These are phyloP conservation scores for Neogobius melanostomus DNA, from an alignment of 2,113 vertebrate species.

Conservation along the genomic window DNA sequence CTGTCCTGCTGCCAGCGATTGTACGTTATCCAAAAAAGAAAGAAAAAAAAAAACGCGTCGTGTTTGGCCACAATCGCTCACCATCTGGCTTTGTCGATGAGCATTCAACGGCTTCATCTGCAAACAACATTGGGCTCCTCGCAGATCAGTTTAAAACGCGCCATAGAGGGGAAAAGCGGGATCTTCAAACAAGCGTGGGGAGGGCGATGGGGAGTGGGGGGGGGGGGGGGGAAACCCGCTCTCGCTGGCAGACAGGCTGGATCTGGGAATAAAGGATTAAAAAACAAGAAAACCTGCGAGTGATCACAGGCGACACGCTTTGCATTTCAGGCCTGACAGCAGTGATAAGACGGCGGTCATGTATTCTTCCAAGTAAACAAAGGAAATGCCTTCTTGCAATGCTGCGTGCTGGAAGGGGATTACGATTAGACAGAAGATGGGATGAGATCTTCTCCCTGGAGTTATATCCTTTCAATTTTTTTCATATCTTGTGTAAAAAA, in stretches of 20 bases:
- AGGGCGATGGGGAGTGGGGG: constrained; percentile 5
- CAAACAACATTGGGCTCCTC: constrained; percentile 72
- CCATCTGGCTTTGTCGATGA: constrained; percentile 78
- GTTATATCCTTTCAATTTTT: constrained; percentile 53
- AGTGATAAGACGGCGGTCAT: constrained; percentile 65
- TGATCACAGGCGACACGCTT: constrained; percentile 61
- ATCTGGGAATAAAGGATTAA: constrained; percentile 66
- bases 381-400: constrained; percentile 54
- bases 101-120: constrained; percentile 73
- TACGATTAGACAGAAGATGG: constrained; percentile 68
- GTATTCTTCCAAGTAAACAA: constrained; percentile 67
- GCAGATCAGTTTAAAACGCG: constrained; percentile 69
- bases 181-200: constrained; percentile 63
- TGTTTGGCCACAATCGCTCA: constrained; percentile 77
- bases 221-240: constrained; percentile 26
- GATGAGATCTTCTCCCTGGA: constrained; percentile 54
- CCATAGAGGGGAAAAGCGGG: constrained; percentile 40
- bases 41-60: constrained; percentile 23
- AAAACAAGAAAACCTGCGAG: constrained; percentile 61
- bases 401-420: constrained; percentile 51
- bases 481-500: constrained; percentile 25
- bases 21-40: constrained; percentile 68
- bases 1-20: constrained; percentile 72
- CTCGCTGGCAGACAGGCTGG: constrained; percentile 44
- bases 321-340: constrained; percentile 70